Conservation (phyloP, 2,888 invertebrate genomes). For the Nomada fucata region DNA sequence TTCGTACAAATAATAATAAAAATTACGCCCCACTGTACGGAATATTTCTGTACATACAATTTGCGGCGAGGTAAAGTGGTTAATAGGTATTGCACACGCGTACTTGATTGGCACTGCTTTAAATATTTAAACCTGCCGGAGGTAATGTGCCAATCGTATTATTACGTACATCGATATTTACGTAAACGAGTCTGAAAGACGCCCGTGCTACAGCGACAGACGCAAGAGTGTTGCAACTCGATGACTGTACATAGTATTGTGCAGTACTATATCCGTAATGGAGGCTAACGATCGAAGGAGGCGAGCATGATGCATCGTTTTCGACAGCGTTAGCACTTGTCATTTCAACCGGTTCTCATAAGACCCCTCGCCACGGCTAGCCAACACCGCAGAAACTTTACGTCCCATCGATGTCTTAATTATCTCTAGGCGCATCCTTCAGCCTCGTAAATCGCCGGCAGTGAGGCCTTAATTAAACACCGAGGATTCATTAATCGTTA, state of each 20-base stretch:
- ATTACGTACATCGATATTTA: too few species aligned
- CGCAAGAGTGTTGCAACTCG: background rate
- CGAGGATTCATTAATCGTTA: conserved; percentile 49
- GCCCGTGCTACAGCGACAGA: background rate
- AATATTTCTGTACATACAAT: too few species aligned
- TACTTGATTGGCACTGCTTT: too few species aligned
- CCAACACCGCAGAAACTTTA: conserved; percentile 31
- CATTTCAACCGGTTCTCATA: conserved; percentile 40
- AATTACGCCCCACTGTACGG: too few species aligned
- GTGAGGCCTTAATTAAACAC: conserved; percentile 50
- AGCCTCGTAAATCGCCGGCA: conserved; percentile 39
- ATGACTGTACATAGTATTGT: too few species aligned
- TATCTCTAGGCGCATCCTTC: conserved; percentile 30
- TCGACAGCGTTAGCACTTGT: conserved; percentile 37
- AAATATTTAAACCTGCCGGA: too few species aligned
- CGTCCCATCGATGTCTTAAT: conserved; percentile 48
- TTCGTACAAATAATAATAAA: too few species aligned
- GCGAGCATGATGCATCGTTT: conserved; percentile 25
- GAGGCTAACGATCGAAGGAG: conserved; percentile 3
- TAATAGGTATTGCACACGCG: too few species aligned
- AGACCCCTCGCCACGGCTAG: conserved; percentile 1
- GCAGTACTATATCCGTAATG: too few species aligned
- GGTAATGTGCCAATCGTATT: too few species aligned
- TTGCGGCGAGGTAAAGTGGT: too few species aligned
- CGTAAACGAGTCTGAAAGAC: too few species aligned